These are phyloP conservation scores for Ichneumoninae sp. DNA, from an alignment of 2,888 invertebrate genomes.

Conservation along the genomic window DNA sequence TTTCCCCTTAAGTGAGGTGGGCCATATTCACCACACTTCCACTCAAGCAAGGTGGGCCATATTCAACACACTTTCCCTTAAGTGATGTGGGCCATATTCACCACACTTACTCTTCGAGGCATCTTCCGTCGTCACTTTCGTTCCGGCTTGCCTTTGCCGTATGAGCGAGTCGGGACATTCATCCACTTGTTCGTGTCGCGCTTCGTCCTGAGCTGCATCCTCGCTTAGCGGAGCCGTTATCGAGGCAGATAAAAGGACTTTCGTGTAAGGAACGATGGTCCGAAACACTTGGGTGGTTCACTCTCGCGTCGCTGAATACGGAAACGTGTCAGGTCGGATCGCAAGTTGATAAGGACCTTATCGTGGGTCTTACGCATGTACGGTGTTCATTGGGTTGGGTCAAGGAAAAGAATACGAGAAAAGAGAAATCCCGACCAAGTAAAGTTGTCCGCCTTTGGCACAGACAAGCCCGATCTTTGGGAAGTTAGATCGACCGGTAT, in stretches of 20 bases:
- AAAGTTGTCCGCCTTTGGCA: background rate
- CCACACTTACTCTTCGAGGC: background rate
- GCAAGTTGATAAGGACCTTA: background rate
- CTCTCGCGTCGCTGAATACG: background rate
- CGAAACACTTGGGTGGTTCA: background rate
- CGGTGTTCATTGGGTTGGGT: background rate
- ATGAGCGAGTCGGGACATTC: background rate
- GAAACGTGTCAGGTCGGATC: background rate
- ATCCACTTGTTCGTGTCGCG: constrained; percentile 5
- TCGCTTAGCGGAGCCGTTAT: background rate
- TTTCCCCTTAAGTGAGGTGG: no score
- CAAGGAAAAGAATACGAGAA: background rate
- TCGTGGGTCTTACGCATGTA: background rate
- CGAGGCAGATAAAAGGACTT: background rate
- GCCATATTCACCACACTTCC: no score
- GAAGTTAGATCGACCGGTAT: background rate
- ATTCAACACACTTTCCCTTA: no score
- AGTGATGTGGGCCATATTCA: no score
- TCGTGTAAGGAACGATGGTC: constrained; percentile 13
- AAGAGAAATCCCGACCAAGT: background rate
- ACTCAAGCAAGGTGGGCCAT: no score
- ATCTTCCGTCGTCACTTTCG: background rate
- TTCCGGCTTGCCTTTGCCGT: background rate
- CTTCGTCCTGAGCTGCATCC: background rate
- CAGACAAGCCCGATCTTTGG: background rate